A percentile compares a stretch with the other conserved stretches of the same genome.
Evolutionary conservation across 2,888 invertebrate genomes (phyloP).

Genomic region (Myathropa florea): DNA sequence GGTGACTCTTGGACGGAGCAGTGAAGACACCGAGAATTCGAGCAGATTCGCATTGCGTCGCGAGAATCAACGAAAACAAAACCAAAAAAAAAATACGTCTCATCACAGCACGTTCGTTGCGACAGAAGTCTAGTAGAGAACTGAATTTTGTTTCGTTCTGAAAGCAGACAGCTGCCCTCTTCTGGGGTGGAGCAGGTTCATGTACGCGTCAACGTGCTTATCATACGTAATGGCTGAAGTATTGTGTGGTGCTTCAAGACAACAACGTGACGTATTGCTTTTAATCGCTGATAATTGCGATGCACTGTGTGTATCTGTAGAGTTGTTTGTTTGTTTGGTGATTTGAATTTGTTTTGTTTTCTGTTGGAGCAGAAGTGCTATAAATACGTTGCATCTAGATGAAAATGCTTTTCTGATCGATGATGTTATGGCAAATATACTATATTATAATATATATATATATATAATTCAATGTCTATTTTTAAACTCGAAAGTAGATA

Average conservation of each 20-base stretch:
- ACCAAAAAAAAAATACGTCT: neutral
- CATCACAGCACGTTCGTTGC: slow-evolving; percentile 19
- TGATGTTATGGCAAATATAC: no score
- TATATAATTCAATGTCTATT: no score
- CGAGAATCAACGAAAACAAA: neutral
- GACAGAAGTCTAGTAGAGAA: neutral
- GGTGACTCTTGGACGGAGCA: slow-evolving; percentile 72
- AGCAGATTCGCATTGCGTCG: slow-evolving; percentile 24
- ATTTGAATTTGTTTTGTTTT: neutral
- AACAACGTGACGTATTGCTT: neutral
- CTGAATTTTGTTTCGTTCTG: neutral
- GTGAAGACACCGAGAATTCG: slow-evolving; percentile 67
- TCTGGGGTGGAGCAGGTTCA: neutral
- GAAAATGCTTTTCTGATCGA: neutral
- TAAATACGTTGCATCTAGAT: neutral
- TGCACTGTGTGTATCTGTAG: neutral
- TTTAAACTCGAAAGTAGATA: no score
- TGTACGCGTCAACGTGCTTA: slow-evolving; percentile 26
- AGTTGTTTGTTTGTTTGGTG: neutral
- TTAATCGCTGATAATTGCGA: neutral
- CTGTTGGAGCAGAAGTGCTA: neutral
- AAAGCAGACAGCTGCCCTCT: neutral
- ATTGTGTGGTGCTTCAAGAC: neutral
- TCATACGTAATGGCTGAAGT: slow-evolving; percentile 1
- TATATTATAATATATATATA: no score